Base-by-base conservation (phyloP, 1,140 invertebrate species). In the Neodiprion virginianus region DNA sequence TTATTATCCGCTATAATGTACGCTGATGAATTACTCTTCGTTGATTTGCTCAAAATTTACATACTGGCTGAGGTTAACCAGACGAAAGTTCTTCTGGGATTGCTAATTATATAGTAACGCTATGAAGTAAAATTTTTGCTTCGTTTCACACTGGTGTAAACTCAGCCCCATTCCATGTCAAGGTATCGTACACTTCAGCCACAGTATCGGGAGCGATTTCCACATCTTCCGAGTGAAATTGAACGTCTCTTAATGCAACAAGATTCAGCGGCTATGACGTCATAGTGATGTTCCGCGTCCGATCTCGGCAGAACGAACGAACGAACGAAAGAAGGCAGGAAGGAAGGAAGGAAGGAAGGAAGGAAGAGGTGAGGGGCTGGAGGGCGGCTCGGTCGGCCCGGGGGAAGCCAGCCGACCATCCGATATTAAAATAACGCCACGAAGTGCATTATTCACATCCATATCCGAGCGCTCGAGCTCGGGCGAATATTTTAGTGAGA, bases 351-450 rank as follows among this genome's bases (percentile, higher is more conserved):
- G 53, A 61, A 61, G 28, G 28, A 40, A 40, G 28, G 28, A 40
- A 40, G 28, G 28, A 40, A 40, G 28, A 40, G 28, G 28, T 5
- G 28, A 21, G 28, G 28, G 28, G 28, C 11, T 8, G 11, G 11
- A 12, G 11, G 53, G 53, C 8, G 11, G 53, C 1, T 61, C 53
- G 53, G 53, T 61, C n/a, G 7, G 53, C 70, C 48, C 48, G 48
- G 23, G 70, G 14, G 40, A 61, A 61, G 53, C 53, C 53, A 5
- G 28, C 47, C 70, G 10, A 49, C 23, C 53, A 61, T 71, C 70
- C 70, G 70, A 71, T 71, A 71, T 71, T 23, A 71, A 71, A 71
- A 71, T 71, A 71, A 71, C 70, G 70, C 53, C 53, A 8, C 48
- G 70, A 48, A 71, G 23, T 71, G 48, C 70, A 71, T 71, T 71